phyloP scores from a whole-genome alignment of 2,888 invertebrate species.

The Tinea pellionella region DNA sequence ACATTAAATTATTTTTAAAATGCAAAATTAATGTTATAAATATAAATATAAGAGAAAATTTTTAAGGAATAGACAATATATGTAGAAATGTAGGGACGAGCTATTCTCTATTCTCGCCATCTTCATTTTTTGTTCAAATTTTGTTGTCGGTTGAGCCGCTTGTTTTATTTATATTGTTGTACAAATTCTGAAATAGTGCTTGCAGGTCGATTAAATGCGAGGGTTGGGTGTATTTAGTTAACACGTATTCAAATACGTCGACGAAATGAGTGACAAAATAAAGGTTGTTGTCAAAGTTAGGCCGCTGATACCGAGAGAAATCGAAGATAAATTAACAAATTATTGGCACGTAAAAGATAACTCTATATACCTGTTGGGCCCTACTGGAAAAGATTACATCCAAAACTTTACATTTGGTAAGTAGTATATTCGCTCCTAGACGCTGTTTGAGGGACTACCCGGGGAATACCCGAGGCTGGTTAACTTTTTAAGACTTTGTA shows the following conservation, averaged over 20 bases:
- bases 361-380: slow-evolving; percentile 69
- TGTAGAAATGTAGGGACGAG: too few relatives aligned
- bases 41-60: too few relatives aligned
- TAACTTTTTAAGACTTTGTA: too few relatives aligned
- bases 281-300: slow-evolving; percentile 82
- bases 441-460: too few relatives aligned
- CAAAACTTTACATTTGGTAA: slow-evolving; percentile 48
- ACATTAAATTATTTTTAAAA: too few relatives aligned
- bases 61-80: not conserved
- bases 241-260: not conserved
- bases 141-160: not conserved
- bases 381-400: slow-evolving; percentile 48
- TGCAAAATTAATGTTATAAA: too few relatives aligned
- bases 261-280: slow-evolving; percentile 72
- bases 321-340: slow-evolving; percentile 62
- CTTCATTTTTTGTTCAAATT: not conserved
- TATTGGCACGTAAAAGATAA: slow-evolving; percentile 74
- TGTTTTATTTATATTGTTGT: not conserved
- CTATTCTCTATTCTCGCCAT: too few relatives aligned
- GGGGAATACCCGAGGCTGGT: too few relatives aligned
- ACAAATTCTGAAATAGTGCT: not conserved
- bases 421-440: slow-evolving; percentile 22
- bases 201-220: not conserved
- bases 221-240: not conserved
- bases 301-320: slow-evolving; percentile 74